These are phyloP conservation scores for Gouania willdenowi DNA, from an alignment of 2,797 vertebrate species.

Conservation along the genomic window DNA sequence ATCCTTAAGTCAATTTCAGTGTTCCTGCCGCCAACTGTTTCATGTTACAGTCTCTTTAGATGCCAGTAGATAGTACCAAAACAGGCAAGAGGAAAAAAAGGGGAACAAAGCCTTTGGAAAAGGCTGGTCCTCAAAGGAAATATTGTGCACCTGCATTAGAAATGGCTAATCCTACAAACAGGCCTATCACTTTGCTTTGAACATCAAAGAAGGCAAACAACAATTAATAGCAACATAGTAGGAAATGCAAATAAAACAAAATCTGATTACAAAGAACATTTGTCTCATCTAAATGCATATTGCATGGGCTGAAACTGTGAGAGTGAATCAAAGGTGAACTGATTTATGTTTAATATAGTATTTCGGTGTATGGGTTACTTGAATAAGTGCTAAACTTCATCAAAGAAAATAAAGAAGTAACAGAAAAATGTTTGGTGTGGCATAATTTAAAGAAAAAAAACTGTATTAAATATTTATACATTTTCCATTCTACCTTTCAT, in stretches of 20 bases:
- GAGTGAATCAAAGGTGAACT: conserved; percentile 41
- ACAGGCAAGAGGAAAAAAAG: conserved; percentile 35
- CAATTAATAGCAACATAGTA: conserved; percentile 72
- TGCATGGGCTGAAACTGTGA: conserved; percentile 39
- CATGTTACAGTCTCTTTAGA: conserved; percentile 49
- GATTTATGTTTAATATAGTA: conserved; percentile 10
- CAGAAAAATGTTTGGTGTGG: no score
- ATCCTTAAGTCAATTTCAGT: conserved; percentile 26
- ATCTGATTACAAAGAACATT: conserved; percentile 61
- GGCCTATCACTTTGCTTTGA: conserved; percentile 73
- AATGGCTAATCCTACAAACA: conserved; percentile 73
- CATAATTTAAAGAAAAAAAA: no score
- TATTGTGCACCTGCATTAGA: conserved; percentile 62
- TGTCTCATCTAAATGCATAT: conserved; percentile 62
- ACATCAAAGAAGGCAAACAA: conserved; percentile 76
- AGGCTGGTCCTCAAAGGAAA: conserved; percentile 67
- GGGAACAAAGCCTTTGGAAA: conserved; percentile 46
- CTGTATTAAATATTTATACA: no score
- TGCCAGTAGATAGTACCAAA: conserved; percentile 40
- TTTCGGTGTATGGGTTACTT: no score
- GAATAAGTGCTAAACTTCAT: conserved; percentile 1
- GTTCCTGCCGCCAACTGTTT: conserved; percentile 49
- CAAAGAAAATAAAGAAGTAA: no score
- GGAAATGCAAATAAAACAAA: conserved; percentile 50
- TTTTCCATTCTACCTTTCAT: no score